These are phyloP conservation scores for Melitaea cinxia DNA, from an alignment of 1,140 invertebrate species.

Conservation along the genomic window DNA sequence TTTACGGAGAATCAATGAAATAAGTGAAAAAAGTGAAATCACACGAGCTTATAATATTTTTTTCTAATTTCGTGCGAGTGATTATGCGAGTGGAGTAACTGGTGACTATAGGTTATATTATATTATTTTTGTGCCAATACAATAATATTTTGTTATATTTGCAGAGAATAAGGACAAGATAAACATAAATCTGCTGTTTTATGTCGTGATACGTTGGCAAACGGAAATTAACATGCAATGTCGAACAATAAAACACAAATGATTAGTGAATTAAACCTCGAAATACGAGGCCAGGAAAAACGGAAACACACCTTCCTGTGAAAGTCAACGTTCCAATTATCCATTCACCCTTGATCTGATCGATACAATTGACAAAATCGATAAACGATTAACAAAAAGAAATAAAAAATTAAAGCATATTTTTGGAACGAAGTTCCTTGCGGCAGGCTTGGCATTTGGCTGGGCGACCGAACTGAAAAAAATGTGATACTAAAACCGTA, in stretches of 20 bases:
- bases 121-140: too few species aligned
- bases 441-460: too few species aligned
- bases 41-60: too few species aligned
- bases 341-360: neutral
- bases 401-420: neutral
- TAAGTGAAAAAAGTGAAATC: too few species aligned
- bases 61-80: too few species aligned
- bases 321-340: constrained; percentile 20
- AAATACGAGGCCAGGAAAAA: constrained; percentile 21
- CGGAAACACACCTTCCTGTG: constrained; percentile 21
- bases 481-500: too few species aligned
- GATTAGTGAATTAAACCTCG: constrained; percentile 16
- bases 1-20: too few species aligned
- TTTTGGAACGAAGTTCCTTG: too few species aligned
- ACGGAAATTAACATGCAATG: constrained; percentile 15
- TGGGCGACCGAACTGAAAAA: too few species aligned
- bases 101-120: neutral
- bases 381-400: neutral
- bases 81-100: too few species aligned
- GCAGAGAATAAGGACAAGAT: neutral
- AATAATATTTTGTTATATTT: neutral
- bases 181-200: neutral
- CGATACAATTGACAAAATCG: neutral
- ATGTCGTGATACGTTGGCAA: neutral
- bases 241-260: constrained; percentile 5